These are phyloP conservation scores for Amphipoea oculea DNA, from an alignment of 2,888 invertebrate genomes.

Conservation along the genomic window DNA sequence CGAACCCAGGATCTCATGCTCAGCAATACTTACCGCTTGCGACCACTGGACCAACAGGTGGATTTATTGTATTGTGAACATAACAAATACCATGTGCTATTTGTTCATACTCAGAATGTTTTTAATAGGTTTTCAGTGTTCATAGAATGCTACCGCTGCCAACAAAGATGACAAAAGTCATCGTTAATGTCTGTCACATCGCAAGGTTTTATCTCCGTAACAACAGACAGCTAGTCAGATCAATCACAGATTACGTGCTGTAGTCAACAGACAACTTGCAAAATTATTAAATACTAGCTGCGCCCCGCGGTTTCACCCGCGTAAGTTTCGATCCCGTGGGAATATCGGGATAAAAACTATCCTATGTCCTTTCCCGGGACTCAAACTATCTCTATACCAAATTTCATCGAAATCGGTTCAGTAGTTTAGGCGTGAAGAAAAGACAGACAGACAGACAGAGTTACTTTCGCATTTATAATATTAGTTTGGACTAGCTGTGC, in stretches of 20 bases:
- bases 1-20: too few relatives aligned
- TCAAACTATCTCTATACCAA: too few relatives aligned
- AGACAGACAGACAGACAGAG: too few relatives aligned
- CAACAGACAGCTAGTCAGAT: neutral
- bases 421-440: too few relatives aligned
- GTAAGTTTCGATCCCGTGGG: too few relatives aligned
- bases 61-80: neutral
- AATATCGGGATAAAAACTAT: too few relatives aligned
- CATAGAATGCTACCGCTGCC: constrained; percentile 9
- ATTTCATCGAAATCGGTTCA: too few relatives aligned
- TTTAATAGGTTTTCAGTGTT: neutral
- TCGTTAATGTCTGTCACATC: constrained; percentile 23
- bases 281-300: neutral
- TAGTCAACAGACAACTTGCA: neutral
- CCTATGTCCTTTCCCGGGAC: too few relatives aligned
- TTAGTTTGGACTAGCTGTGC: neutral
- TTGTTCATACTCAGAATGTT: neutral
- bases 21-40: too few relatives aligned
- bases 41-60: too few relatives aligned
- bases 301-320: too few relatives aligned
- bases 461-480: too few relatives aligned
- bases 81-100: neutral
- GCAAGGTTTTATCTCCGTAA: neutral
- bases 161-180: constrained; percentile 20
- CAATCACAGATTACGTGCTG: neutral